Conservation (phyloP, 2,888 invertebrate genomes). For the Parthenolecanium corni region DNA sequence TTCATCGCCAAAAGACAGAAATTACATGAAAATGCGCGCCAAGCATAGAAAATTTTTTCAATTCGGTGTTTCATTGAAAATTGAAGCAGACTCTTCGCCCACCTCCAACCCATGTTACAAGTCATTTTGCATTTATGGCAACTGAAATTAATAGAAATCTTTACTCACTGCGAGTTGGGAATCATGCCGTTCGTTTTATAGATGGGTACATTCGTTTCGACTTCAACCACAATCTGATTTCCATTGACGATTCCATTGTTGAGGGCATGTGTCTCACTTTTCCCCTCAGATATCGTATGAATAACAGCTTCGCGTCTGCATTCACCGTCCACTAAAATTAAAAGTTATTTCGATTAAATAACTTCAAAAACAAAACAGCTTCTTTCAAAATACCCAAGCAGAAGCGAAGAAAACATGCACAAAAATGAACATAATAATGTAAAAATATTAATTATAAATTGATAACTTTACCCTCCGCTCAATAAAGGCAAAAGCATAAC, state of each 20-base stretch:
- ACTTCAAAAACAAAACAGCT: background rate
- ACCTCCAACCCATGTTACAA: no score
- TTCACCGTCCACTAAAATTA: background rate
- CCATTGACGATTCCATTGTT: slow-evolving; percentile 21
- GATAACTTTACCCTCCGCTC: no score
- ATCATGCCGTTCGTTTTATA: slow-evolving; percentile 23
- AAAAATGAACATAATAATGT: no score
- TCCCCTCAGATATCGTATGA: background rate
- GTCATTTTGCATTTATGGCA: no score
- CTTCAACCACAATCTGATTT: slow-evolving; percentile 25
- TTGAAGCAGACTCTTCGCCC: no score
- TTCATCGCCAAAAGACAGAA: no score
- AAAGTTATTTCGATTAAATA: background rate
- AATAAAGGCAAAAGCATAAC: no score
- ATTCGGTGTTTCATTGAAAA: no score
- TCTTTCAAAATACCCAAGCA: background rate
- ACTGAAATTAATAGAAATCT: no score
- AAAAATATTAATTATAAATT: no score
- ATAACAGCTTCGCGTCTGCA: background rate
- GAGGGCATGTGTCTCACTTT: background rate
- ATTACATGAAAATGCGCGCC: no score
- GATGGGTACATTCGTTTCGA: slow-evolving; percentile 18
- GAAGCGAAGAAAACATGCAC: background rate
- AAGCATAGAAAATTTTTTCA: no score
- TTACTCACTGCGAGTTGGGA: slow-evolving; percentile 16